Percentiles rank a stretch among this genome's conserved stretches.
Evolutionary conservation across 2,797 vertebrate genomes (phyloP).

Genomic region (Carapus acus): DNA sequence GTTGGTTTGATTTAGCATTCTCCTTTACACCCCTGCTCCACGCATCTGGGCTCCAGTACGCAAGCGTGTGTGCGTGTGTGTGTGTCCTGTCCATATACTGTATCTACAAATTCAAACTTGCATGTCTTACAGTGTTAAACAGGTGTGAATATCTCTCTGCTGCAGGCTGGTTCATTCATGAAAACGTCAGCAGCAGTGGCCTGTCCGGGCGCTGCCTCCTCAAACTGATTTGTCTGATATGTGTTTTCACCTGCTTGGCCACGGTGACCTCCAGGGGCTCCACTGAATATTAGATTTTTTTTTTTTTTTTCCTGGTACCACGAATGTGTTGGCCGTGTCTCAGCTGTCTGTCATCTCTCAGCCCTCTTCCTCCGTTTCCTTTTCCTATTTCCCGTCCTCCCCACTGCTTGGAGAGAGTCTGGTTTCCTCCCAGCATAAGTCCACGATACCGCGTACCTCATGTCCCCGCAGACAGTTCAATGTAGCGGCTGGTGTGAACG

Average conservation of each 20-base stretch:
- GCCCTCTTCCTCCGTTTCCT: conserved; percentile 8
- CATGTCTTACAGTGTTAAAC: conserved; percentile 23
- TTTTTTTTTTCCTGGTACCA: conserved; percentile 6
- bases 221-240: conserved; percentile 67
- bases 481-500: conserved; percentile 17
- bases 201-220: conserved; percentile 57
- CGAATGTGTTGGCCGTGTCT: conserved; percentile 48
- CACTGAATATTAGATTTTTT: conserved; percentile 67
- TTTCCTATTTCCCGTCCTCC: no score
- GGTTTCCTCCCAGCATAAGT: no score
- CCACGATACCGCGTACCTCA: conserved; percentile 13
- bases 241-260: conserved; percentile 52
- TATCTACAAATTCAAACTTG: conserved; percentile 1
- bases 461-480: conserved; percentile 26
- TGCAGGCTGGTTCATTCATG: no score
- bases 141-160: conserved; percentile 13
- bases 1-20: not conserved
- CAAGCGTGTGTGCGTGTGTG: no score
- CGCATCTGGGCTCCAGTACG: no score
- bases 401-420: no score
- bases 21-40: conserved; percentile 1
- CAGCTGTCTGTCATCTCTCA: conserved; percentile 48
- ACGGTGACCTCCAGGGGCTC: conserved; percentile 58
- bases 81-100: conserved; percentile 6
- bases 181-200: no score